Conservation (phyloP, 2,113 vertebrate genomes). For the Lycocorax pyrrhopterus region DNA sequence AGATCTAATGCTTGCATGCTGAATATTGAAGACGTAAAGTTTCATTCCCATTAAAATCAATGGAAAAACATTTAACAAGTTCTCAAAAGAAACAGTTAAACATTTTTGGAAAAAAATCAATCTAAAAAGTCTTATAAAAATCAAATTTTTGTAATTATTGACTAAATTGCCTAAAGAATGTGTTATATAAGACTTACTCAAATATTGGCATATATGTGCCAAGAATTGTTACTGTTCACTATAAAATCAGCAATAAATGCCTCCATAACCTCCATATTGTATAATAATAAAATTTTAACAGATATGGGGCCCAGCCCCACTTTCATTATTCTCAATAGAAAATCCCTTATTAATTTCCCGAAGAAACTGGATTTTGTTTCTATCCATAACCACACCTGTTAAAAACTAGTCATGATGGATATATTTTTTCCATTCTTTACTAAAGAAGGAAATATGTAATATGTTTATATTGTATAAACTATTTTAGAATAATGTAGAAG, state of each 20-base stretch:
- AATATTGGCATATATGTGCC: background rate
- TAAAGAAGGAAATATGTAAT: background rate
- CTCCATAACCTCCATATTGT: background rate
- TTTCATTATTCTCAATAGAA: background rate
- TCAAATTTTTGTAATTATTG: background rate
- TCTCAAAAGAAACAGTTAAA: background rate
- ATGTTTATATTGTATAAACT: background rate
- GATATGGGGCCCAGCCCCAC: background rate
- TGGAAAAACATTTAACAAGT: background rate
- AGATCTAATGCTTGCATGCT: background rate
- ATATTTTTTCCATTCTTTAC: background rate
- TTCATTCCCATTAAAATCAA: background rate
- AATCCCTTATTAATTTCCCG: background rate
- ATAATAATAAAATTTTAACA: background rate
- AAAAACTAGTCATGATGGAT: background rate
- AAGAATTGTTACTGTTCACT: background rate
- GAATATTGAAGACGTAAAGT: background rate
- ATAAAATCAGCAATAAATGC: conserved; percentile 10
- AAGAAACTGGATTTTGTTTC: background rate
- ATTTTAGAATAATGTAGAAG: background rate
- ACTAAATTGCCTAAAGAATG: background rate
- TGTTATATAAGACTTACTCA: background rate
- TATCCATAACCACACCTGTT: background rate
- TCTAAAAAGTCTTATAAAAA: background rate
- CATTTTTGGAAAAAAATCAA: background rate